Base-by-base conservation (phyloP, 2,888 invertebrate species). In the Chrysolina haemoptera region DNA sequence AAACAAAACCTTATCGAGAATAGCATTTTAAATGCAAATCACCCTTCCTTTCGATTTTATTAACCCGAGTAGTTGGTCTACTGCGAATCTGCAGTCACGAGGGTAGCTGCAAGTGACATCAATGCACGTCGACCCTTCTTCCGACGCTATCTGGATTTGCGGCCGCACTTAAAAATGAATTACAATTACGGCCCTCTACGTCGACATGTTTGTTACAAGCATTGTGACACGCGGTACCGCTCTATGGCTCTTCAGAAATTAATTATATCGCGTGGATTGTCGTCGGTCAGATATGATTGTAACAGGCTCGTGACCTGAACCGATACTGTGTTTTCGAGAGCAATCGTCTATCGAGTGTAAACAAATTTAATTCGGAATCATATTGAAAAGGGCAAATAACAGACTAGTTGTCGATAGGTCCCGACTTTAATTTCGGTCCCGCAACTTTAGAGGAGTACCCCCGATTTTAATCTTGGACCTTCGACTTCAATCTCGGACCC, bases 141-240 rank as follows among this genome's bases (percentile, higher is more conserved):
- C 67, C 27, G 18, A 20, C 16, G 22, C 68, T 77, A 75, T 74
- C 75, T 68, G 66, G 68, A 78, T 82, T 79, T 76, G 83, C 78
- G 82, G 80, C 79, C 81, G 81, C 84, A 84, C 85, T 85, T 84
- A 83, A 84, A 84, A 85, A 82, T 85, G 83, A 85, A 85, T 85
- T 84, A 85, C 85, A 85, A 84, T 84, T 84, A 83, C 80, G 79
- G 80, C 73, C 74, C 76, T 68, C 73, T 22, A 68, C 70, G 48
- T 62, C 65, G 73, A 71, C 76, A 74, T 73, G 75, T 77, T 79
- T 81, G 82, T 79, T 79, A 81, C 82, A 81, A 74, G 74, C 77
- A 78, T 78, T 81, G 79, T 81, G 77, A 74, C 78, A 79, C 73
- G 75, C 71, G 68, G 69, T 70, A 73, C 75, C 71, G 77, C 66